Evolutionary conservation across 2,888 invertebrate genomes (phyloP).

Genomic region (Lasioglossum lativentre): DNA sequence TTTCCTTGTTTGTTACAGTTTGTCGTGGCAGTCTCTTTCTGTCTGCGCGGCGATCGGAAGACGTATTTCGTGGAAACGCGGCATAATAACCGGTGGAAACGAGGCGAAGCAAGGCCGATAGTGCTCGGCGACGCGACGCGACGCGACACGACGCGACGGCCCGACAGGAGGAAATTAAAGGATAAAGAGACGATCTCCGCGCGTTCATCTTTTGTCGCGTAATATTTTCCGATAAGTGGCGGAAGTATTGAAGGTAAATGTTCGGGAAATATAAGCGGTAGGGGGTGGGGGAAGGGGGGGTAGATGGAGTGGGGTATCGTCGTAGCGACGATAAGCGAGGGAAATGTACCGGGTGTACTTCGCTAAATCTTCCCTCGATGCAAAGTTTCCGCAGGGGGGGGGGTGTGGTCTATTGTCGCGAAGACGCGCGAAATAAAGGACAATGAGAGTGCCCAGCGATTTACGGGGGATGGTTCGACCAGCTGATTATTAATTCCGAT

Average conservation of each 20-base stretch:
- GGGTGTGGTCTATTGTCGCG: neutral
- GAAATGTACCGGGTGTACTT: slow-evolving; percentile 1
- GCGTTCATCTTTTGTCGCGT: slow-evolving; percentile 52
- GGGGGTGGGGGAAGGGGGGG: neutral
- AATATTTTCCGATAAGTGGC: slow-evolving; percentile 56
- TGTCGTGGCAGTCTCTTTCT: neutral
- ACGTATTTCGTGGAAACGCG: slow-evolving; percentile 5
- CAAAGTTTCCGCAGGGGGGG: neutral
- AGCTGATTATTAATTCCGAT: slow-evolving; percentile 18
- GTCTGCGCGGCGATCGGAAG: neutral
- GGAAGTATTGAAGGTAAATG: slow-evolving; percentile 58
- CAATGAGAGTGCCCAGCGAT: neutral
- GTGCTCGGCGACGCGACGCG: neutral
- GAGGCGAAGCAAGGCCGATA: slow-evolving; percentile 17
- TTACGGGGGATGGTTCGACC: slow-evolving; percentile 8
- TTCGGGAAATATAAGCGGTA: slow-evolving; percentile 44
- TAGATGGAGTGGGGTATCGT: neutral
- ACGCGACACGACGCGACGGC: no score
- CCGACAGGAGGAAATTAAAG: slow-evolving; percentile 43
- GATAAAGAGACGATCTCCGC: slow-evolving; percentile 43
- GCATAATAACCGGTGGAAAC: slow-evolving; percentile 26
- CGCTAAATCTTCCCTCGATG: neutral
- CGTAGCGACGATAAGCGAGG: slow-evolving; percentile 38
- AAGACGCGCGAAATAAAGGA: neutral
- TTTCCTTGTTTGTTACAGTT: neutral